Base-by-base conservation (phyloP, 2,797 vertebrate species). In the Ataeniobius toweri region DNA sequence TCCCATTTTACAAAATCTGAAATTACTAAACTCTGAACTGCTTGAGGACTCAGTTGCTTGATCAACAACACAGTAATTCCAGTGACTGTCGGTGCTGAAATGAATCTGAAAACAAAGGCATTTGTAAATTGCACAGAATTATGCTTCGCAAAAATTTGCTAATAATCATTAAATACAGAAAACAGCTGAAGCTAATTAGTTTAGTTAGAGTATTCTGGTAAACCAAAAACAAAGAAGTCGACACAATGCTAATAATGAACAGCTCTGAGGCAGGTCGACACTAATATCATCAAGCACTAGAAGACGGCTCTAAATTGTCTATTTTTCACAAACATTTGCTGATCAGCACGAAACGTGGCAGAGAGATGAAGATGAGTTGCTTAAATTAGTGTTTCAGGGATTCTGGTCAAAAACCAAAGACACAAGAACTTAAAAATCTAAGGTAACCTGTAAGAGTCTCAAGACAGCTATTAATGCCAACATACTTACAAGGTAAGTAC, bases 281-380 rank as follows among this genome's bases (percentile, higher is more conserved):
- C 39, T 28, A 51, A 50, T 41, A 46, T 53, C 71, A 70, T 20
- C 24, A 70, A 39, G 16, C 24, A 22, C 28, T 53, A 24, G 14
- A 10, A 51, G 6, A 58, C 8, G 61, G 20, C 39, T 16, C 8
- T 65, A 41, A 41, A 41, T 2, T 44, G 9, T 44, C 22, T 68
- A 69, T 67, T 41, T 67, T 41, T 12, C 39, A 67, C 20, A n/a
- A 67, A 68, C 18, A 68, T 68, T 68, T 68, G 20, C 65, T 71
- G 16, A 53, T 53, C 22, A 31, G 41, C 13, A 71, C 28, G 31
- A 51, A 51, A 71, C 44, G 51, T 48, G 20, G 28, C 28, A 16
- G 18, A 31, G 3, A 39, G 59, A 10, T 22, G 20, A 44, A 41
- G 4, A 7, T 39, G 9, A 67, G 36, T 67, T 67, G 36, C 22